Base-by-base conservation (phyloP, 2,888 invertebrate species). In the Andrena bicolor region DNA sequence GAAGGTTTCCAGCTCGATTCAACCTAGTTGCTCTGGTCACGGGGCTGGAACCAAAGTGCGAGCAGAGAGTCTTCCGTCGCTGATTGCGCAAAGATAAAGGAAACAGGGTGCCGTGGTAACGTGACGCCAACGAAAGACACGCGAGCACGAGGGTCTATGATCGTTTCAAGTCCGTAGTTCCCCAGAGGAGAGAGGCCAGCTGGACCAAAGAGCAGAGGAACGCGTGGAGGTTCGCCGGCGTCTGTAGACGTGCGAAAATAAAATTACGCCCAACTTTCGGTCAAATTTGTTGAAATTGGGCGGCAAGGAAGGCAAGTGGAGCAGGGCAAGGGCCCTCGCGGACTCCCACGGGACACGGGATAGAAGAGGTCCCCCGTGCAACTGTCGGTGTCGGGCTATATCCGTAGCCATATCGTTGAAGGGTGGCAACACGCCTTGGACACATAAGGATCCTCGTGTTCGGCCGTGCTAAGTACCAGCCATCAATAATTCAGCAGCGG, bases 221-320 rank as follows among this genome's bases (percentile, higher is more conserved):
- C 66, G 80, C 13, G 26, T 13, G 28, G 41, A 56, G 28, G 20
- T 28, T 23, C 5, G 0, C 3, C 51, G 16, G 28, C 63, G 87
- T 89, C 90, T 90, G 90, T 88, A 92, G 91, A 91, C 92, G 95
- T 94, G 95, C 94, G 95, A 94, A 95, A 95, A 95, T 94, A 94
- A 94, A 94, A 95, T 95, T 95, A 94, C 94, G 94, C 94, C 94
- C 94, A 95, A 95, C 94, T 95, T 94, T 94, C 93, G 94, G 94
- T 94, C 93, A 95, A 95, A 95, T 95, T 95, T 95, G 95, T 95
- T 94, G 94, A 95, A 95, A 95, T 95, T 95, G 95, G 95, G 94
- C 95, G 94, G 89, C 88, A 90, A 88, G 82, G 83, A 84, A 74
- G 76, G 56, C 80, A 71, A 66, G 76, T 49, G 76, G 81, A 87